Evolutionary conservation across 2,113 vertebrate species (phyloP), one percentile per base, ranked within the genome.

Genomic region (Astatotilapia flaviijosephi): DNA sequence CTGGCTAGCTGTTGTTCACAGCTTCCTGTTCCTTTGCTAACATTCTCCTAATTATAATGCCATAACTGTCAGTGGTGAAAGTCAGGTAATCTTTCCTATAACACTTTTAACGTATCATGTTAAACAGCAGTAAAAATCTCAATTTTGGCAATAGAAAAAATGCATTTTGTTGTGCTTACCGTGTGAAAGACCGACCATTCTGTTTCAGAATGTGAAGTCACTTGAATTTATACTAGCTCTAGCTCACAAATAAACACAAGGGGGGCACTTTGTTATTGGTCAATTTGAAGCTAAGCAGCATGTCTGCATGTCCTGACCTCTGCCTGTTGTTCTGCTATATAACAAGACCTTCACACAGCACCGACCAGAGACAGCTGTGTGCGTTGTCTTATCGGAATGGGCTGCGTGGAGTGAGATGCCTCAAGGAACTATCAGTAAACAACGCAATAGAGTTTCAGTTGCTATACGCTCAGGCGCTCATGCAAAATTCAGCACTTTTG

Each of bases 401-500:
- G 83, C 91, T 86, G 83, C 4, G 83, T 49, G 68, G 84, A 94
- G 87, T 21, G 80, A 91, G 90, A 91, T 83, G 93, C 94, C 89
- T 93, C 28, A 3, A 95, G 92, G 91, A 94, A 91, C 90, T 90
- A 93, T 94, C 92, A 91, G 92, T 93, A 94, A 95, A 95, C 94
- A 95, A 91, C 86, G 84, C 93, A 88, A 93, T 92, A 93, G 93
- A 94, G 93, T 93, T 95, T 91, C 94, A 80, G 88, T 93, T 86
- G 91, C 92, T 87, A 92, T 92, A 93, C 26, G 90, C 92, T 92
- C 93, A 90, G 91, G 87, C 88, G n/a, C 95, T 96, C 95, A 94
- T 94, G 91, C 90, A 94, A 95, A 95, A 96, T 95, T 94, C 92
- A 95, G 92, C 88, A 82, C 89, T 88, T 90, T 92, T 91, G 85